Evolutionary conservation across 2,888 invertebrate species (phyloP).

Genomic region (Hypomecis punctinalis): DNA sequence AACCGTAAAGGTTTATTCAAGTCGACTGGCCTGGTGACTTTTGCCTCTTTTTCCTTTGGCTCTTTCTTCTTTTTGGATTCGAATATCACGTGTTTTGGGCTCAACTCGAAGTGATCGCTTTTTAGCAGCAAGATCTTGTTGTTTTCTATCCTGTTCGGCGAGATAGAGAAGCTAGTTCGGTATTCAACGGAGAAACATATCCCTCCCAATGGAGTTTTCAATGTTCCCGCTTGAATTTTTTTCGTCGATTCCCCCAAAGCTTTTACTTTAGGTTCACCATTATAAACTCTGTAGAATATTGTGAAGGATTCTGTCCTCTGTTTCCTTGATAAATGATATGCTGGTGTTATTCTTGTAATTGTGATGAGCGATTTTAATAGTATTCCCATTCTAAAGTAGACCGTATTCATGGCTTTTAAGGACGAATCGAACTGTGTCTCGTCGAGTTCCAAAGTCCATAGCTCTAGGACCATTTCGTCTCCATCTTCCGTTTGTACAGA

Average conservation of each 20-base stretch:
- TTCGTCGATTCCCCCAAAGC: constrained; percentile 92
- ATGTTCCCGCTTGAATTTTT: constrained; percentile 92
- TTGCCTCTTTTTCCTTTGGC: constrained; percentile 61
- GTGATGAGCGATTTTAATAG: constrained; percentile 95
- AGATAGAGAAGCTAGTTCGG: constrained; percentile 96
- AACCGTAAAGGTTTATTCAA: constrained; percentile 89
- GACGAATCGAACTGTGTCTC: constrained; percentile 88
- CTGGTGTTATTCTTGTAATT: constrained; percentile 95
- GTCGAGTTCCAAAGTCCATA: constrained; percentile 92
- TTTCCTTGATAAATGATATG: constrained; percentile 94
- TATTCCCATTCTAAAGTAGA: constrained; percentile 97
- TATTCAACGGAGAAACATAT: constrained; percentile 93
- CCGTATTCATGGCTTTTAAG: constrained; percentile 90
- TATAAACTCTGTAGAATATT: constrained; percentile 95
- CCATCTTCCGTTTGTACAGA: constrained; percentile 95
- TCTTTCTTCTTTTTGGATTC: constrained; percentile 86
- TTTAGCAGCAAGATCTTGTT: constrained; percentile 92
- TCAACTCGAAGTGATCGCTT: constrained; percentile 95
- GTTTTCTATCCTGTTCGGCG: constrained; percentile 91
- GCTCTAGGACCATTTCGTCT: constrained; percentile 95
- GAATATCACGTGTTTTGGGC: constrained; percentile 87
- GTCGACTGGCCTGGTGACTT: constrained; percentile 77
- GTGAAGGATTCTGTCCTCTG: constrained; percentile 96
- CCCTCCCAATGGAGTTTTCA: constrained; percentile 95
- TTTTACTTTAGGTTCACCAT: constrained; percentile 91